Conservation (phyloP, 2,888 invertebrate species). For the Oegoconia quadripuncta region DNA sequence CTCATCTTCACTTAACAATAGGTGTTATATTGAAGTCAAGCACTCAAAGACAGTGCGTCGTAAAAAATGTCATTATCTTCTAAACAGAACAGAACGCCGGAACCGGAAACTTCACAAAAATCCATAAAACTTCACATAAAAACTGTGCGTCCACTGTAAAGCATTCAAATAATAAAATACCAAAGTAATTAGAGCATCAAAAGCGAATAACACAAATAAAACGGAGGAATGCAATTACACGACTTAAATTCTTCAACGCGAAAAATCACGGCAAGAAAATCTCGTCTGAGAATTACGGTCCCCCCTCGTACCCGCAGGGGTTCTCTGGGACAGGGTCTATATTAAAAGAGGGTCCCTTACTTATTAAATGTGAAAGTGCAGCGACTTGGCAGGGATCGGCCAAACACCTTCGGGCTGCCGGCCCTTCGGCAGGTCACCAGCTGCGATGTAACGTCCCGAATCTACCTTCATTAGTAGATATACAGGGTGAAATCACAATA, state of each 20-base stretch:
- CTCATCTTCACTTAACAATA: no score
- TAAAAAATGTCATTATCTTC: no score
- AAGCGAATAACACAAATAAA: constrained; percentile 9
- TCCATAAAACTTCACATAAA: neutral
- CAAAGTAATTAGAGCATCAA: constrained; percentile 10
- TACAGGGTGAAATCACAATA: no score
- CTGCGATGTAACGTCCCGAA: constrained; percentile 4
- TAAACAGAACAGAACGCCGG: no score
- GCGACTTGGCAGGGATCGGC: constrained; percentile 32
- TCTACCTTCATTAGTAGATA: neutral
- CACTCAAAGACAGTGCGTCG: no score
- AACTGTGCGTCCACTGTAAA: neutral
- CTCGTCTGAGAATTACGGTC: constrained; percentile 45
- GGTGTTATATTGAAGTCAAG: no score
- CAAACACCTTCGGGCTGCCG: constrained; percentile 56
- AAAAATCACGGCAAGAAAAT: constrained; percentile 58
- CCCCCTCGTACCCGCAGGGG: constrained; percentile 48
- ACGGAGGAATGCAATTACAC: constrained; percentile 49
- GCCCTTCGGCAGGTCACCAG: constrained; percentile 34
- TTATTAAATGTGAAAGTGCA: constrained; percentile 67
- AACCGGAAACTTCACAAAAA: neutral
- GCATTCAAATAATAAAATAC: constrained; percentile 43
- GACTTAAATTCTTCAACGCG: constrained; percentile 41
- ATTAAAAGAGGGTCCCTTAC: constrained; percentile 65
- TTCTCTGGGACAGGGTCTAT: constrained; percentile 58